A percentile compares a stretch with the other conserved stretches of the same genome.
Evolutionary conservation across 2,888 invertebrate genomes (phyloP).

Genomic region (Callosobruchus maculatus): DNA sequence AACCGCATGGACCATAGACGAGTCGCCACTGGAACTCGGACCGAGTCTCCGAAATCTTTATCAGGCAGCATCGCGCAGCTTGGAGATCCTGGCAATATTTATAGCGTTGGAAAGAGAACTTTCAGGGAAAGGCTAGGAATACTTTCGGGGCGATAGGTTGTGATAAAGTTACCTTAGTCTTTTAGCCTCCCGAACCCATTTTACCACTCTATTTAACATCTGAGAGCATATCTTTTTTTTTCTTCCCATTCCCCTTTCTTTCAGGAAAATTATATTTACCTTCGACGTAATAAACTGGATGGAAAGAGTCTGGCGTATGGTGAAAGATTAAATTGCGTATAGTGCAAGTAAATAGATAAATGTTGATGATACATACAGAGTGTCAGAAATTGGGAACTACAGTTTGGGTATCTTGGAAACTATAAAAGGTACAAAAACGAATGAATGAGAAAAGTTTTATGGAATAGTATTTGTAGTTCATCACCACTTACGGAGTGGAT

Average conservation of each 20-base stretch:
- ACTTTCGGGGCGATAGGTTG: slow-evolving; percentile 16
- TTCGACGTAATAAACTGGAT: not conserved
- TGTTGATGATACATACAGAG: not conserved
- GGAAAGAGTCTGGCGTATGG: not conserved
- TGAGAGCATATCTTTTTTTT: not conserved
- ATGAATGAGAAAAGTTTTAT: no score
- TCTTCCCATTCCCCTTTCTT: not conserved
- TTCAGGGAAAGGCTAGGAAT: slow-evolving; percentile 14
- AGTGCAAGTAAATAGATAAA: not conserved
- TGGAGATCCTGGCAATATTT: slow-evolving; percentile 20
- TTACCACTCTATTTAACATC: slow-evolving; percentile 20
- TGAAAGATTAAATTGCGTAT: not conserved
- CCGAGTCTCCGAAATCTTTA: not conserved
- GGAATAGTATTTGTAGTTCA: no score
- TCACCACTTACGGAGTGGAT: no score
- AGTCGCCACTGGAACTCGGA: not conserved
- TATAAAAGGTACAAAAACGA: no score
- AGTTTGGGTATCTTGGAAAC: no score
- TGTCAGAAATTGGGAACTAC: no score
- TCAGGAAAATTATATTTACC: not conserved
- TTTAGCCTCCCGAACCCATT: slow-evolving; percentile 11
- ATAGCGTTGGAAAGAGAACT: slow-evolving; percentile 15
- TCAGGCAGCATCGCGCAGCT: slow-evolving; percentile 6
- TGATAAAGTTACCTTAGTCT: slow-evolving; percentile 22
- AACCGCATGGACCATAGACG: not conserved